phyloP scores from a whole-genome alignment of 2,888 invertebrate species.

The Gnatocerus cornutus region DNA sequence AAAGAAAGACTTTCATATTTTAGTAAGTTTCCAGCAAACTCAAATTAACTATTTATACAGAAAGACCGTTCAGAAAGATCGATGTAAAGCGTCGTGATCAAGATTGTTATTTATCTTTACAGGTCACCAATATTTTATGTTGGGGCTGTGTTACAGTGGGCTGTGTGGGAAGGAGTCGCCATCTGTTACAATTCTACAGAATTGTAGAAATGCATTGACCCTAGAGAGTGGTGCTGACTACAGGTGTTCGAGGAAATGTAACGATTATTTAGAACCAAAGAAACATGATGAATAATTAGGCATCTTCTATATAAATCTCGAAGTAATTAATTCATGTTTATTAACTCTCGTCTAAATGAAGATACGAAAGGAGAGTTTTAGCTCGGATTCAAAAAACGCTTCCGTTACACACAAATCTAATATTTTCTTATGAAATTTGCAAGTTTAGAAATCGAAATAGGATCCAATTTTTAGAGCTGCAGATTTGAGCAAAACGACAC shows the following conservation, averaged over 20 bases:
- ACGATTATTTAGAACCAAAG: too few relatives aligned
- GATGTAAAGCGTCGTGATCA: slow-evolving; percentile 24
- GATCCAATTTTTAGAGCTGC: too few relatives aligned
- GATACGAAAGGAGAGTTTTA: too few relatives aligned
- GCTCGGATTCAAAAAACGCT: too few relatives aligned
- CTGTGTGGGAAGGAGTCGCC: slow-evolving; percentile 3
- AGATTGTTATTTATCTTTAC: slow-evolving; percentile 32
- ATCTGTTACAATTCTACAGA: not conserved
- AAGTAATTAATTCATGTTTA: too few relatives aligned
- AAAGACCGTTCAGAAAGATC: slow-evolving; percentile 14
- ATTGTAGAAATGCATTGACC: slow-evolving; percentile 1
- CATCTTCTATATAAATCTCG: too few relatives aligned
- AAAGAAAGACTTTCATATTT: slow-evolving; percentile 39
- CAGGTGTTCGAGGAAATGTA: not conserved
- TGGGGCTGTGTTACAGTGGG: not conserved
- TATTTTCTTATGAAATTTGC: too few relatives aligned
- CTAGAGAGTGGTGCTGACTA: not conserved
- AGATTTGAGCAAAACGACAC: too few relatives aligned
- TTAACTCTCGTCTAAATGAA: too few relatives aligned
- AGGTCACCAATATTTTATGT: slow-evolving; percentile 22
- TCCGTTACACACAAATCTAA: too few relatives aligned
- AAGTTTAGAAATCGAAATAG: too few relatives aligned
- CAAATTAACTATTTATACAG: slow-evolving; percentile 21
- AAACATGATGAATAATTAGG: too few relatives aligned
- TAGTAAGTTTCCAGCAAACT: slow-evolving; percentile 25